Conservation (phyloP, 2,113 vertebrate species). For the Clarias magur region DNA sequence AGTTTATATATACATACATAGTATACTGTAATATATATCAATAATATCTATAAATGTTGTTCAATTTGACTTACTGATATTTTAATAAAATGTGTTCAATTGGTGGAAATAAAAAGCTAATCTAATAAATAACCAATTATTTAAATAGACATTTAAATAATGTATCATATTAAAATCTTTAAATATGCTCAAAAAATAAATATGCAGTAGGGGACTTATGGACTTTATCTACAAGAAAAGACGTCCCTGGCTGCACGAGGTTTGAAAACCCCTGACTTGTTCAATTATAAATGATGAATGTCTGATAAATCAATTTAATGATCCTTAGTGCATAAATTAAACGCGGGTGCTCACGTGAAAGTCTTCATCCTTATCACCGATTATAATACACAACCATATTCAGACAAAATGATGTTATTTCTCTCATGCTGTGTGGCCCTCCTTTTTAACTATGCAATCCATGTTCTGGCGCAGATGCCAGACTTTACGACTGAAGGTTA, state of each 20-base stretch:
- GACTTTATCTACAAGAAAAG: neutral
- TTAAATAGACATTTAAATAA: neutral
- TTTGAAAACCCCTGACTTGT: neutral
- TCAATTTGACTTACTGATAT: neutral
- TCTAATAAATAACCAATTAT: neutral
- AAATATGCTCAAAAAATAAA: neutral
- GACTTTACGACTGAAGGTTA: conserved; percentile 49
- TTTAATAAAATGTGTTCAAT: neutral
- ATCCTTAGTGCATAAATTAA: neutral
- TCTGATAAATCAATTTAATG: neutral
- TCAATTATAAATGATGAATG: neutral
- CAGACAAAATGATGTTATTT: neutral
- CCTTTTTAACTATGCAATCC: conserved; percentile 42
- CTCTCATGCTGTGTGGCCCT: neutral
- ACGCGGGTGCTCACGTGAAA: neutral
- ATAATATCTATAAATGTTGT: neutral
- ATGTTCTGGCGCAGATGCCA: conserved; percentile 34
- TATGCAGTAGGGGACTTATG: neutral
- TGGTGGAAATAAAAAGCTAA: neutral
- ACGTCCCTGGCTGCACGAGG: neutral
- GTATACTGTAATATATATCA: neutral
- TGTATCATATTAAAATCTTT: neutral
- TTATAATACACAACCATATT: neutral
- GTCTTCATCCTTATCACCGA: neutral
- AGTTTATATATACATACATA: neutral